Evolutionary conservation across 2,113 vertebrate genomes (phyloP), one percentile per base, ranked within the genome.

Genomic region (Turdus rufiventris): DNA sequence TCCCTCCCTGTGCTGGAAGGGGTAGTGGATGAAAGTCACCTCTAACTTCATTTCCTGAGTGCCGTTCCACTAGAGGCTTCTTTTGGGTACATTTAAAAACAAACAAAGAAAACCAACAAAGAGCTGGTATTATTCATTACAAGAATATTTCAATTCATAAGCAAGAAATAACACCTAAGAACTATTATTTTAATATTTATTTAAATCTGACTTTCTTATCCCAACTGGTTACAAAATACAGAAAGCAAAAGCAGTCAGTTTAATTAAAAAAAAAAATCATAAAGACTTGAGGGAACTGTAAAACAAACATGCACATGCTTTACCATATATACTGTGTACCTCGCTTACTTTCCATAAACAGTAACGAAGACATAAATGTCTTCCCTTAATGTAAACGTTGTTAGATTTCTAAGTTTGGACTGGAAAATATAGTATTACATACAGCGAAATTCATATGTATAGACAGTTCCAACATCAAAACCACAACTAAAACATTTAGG

Each of bases 51-150:
- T 51, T 84, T 90, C 98, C 97, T 50, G 94, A 66, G 80, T 98
- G 98, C 40, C 97, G 97, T 70, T 98, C 98, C 6, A 98, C 98
- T 65, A 97, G 89, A 33, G 98, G 97, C 81, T 96, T 97, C 85
- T 96, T 97, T 53, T 96, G 47, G 74, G 75, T 15, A 58, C 34
- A 15, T 81, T 79, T 36, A 87, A 91, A 88, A 91, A 45, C 15
- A 67, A 38, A 31, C 34, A n/a, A 28, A 87, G 47, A 67, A 43
- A 31, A 0, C 11, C 38, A 87, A 63, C 13, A 47, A 75, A 82
- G 13, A 14, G 11, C 31, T 72, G 57, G 8, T 73, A 11, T 40
- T 75, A 76, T 40, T 85, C 9, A 2, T 34, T 47, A 73, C 23
- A 85, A 34, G 6, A 91, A 67, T 5, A 47, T 23, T 85, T 57